Evolutionary conservation across 1,140 invertebrate genomes (phyloP).

Genomic region (Drosophila pandora): DNA sequence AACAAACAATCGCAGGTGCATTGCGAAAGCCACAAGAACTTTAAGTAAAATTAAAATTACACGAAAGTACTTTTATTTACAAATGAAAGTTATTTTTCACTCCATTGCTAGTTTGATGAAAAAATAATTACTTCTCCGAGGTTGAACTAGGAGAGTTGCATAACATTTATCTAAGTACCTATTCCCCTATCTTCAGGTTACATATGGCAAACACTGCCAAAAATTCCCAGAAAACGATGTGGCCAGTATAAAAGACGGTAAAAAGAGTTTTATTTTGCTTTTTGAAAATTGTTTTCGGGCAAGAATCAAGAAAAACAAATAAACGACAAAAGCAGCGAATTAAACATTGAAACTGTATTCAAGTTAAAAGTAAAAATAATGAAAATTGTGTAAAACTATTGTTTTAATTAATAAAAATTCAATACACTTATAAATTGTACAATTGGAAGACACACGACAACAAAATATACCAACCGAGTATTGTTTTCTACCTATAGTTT

Average conservation of each 20-base stretch:
- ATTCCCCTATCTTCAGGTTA: not conserved
- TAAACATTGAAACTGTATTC: slow-evolving; percentile 63
- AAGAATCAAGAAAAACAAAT: slow-evolving; percentile 54
- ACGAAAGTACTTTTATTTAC: not conserved
- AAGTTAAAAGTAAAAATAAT: slow-evolving; percentile 43
- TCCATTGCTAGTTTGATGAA: not conserved
- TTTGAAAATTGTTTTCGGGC: slow-evolving; percentile 8
- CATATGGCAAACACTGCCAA: slow-evolving; percentile 5
- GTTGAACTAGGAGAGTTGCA: not conserved
- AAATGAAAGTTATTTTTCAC: too few relatives aligned
- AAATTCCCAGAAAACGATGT: not conserved
- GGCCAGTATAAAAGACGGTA: slow-evolving; percentile 5
- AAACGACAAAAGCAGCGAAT: slow-evolving; percentile 81
- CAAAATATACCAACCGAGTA: slow-evolving; percentile 23
- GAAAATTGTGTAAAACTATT: slow-evolving; percentile 44
- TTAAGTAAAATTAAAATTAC: not conserved
- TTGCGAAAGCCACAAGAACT: slow-evolving; percentile 1
- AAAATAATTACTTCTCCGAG: not conserved
- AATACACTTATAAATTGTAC: slow-evolving; percentile 54
- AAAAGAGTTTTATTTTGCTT: slow-evolving; percentile 1
- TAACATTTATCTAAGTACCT: not conserved
- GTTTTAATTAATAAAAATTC: slow-evolving; percentile 61
- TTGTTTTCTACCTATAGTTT: slow-evolving; percentile 3
- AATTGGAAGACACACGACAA: slow-evolving; percentile 54
- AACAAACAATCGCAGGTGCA: not conserved